Percentiles rank a stretch among this genome's conserved stretches.
These are phyloP conservation scores for Steatornis caripensis DNA, from an alignment of 2,113 vertebrate genomes.

Conservation along the genomic window DNA sequence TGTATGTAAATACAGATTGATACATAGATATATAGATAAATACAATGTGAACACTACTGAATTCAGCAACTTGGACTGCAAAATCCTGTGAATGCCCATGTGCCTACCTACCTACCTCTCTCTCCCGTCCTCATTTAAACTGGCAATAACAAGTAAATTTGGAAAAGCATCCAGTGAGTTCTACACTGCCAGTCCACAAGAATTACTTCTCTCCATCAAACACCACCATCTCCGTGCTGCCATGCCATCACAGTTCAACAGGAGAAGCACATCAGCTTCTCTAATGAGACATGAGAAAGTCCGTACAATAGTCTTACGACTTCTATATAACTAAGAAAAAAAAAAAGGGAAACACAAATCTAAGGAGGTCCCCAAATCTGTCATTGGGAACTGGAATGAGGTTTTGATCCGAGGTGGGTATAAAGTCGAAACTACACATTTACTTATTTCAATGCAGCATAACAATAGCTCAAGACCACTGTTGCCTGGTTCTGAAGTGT, in stretches of 20 bases:
- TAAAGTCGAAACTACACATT: not conserved
- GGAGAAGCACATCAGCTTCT: not conserved
- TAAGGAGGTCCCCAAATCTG: not conserved
- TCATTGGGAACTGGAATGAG: not conserved
- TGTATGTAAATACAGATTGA: not conserved
- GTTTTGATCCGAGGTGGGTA: not conserved
- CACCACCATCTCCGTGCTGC: not conserved
- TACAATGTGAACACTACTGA: not conserved
- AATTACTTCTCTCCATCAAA: not conserved
- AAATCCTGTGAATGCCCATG: not conserved
- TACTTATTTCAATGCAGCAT: not conserved
- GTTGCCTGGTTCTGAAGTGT: not conserved
- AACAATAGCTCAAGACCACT: not conserved
- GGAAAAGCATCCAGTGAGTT: not conserved
- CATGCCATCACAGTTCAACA: accelerated
- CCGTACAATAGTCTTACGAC: not conserved
- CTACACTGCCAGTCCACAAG: not conserved
- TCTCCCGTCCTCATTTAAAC: not conserved
- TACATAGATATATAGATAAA: not conserved
- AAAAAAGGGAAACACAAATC: not conserved
- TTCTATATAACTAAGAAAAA: not conserved
- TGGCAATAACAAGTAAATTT: not conserved
- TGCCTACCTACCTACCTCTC: not conserved
- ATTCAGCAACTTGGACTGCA: not conserved
- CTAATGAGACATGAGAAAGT: not conserved